Conservation (phyloP, 2,888 invertebrate species). For the Diaprepes abbreviatus region DNA sequence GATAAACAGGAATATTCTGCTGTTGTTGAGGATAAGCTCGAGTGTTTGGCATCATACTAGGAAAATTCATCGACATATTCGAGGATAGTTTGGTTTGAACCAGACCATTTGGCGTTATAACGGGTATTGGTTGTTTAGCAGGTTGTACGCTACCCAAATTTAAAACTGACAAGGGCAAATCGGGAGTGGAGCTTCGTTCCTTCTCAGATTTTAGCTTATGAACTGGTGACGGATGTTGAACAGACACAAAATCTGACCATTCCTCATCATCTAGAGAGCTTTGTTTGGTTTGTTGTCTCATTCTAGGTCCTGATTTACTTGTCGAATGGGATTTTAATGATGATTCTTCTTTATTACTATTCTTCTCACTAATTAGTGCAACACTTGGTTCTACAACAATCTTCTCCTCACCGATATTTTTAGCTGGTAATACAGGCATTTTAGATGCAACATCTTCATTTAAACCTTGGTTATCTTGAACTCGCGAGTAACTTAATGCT, state of each 20-base stretch:
- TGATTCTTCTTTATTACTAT: background rate
- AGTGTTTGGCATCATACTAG: conserved; percentile 42
- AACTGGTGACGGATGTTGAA: conserved; percentile 54
- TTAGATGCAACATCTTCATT: background rate
- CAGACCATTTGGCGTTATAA: conserved; percentile 64
- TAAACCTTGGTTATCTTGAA: conserved; percentile 36
- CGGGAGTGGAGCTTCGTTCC: conserved; percentile 61
- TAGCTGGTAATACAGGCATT: background rate
- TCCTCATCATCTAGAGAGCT: conserved; percentile 67
- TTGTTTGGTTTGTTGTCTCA: conserved; percentile 15
- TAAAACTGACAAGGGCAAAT: conserved; percentile 63
- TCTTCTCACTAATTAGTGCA: background rate
- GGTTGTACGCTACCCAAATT: conserved; percentile 63
- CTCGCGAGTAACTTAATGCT: conserved; percentile 54
- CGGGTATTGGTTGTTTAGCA: conserved; percentile 63
- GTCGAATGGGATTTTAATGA: background rate
- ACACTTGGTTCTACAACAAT: background rate
- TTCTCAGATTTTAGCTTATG: conserved; percentile 53
- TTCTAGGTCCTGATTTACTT: background rate
- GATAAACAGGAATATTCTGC: conserved; percentile 38
- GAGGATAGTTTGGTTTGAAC: conserved; percentile 63
- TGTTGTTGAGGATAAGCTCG: conserved; percentile 36
- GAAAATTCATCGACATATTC: conserved; percentile 29
- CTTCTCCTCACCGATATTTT: conserved; percentile 1
- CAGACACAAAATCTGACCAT: conserved; percentile 75